Conservation (phyloP, 2,888 invertebrate genomes). For the Rhamnusium bicolor region DNA sequence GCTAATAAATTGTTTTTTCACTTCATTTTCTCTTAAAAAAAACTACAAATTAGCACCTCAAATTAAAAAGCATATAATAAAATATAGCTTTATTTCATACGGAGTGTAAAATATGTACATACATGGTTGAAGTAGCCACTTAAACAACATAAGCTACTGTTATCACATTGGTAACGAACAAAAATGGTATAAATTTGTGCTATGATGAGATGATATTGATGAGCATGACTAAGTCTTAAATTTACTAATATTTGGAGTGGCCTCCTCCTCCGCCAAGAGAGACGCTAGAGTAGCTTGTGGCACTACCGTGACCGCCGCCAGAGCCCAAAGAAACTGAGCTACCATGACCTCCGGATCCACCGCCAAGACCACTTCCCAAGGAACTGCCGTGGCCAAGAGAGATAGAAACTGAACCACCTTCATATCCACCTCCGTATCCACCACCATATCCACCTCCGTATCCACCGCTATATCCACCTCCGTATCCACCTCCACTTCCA, state of each 20-base stretch:
- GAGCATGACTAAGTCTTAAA: slow-evolving; percentile 27
- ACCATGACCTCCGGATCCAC: slow-evolving; percentile 43
- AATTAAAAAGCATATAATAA: not conserved
- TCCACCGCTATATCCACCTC: slow-evolving; percentile 38
- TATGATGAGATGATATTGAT: slow-evolving; percentile 37
- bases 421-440: slow-evolving; percentile 45
- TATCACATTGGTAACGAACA: slow-evolving; percentile 51
- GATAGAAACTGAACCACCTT: slow-evolving; percentile 44
- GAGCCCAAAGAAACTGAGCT: slow-evolving; percentile 38
- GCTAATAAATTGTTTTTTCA: too few species aligned
- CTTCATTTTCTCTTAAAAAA: too few species aligned
- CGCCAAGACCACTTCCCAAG: slow-evolving; percentile 37
- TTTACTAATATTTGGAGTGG: slow-evolving; percentile 48
- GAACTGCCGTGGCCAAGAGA: slow-evolving; percentile 29
- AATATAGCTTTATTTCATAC: slow-evolving; percentile 6
- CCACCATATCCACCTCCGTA: slow-evolving; percentile 44
- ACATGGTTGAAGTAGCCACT: slow-evolving; percentile 38
- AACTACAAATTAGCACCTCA: not conserved
- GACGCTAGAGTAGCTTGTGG: slow-evolving; percentile 57
- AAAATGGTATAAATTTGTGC: slow-evolving; percentile 29
- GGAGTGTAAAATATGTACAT: slow-evolving; percentile 43
- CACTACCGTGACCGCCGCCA: slow-evolving; percentile 55
- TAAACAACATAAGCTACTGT: slow-evolving; percentile 49
- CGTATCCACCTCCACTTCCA: slow-evolving; percentile 33
- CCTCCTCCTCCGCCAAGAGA: slow-evolving; percentile 47